phyloP scores from a whole-genome alignment of 2,113 vertebrate genomes.

The Pantherophis guttatus region DNA sequence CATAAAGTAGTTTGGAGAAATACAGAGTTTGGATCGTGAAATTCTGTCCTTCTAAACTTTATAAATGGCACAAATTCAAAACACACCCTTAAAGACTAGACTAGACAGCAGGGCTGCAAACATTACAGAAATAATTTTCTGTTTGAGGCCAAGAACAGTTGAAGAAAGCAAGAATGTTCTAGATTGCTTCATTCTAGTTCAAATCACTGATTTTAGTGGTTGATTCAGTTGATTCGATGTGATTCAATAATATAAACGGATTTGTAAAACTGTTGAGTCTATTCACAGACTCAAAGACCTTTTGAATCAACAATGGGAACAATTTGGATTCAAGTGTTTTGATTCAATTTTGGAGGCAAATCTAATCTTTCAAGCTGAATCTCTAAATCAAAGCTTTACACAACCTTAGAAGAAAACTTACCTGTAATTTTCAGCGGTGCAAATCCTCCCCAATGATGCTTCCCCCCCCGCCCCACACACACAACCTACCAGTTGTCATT shows the following conservation, averaged over 20 bases:
- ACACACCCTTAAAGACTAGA: background rate
- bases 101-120: background rate
- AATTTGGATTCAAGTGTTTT: background rate
- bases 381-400: background rate
- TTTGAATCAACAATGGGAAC: background rate
- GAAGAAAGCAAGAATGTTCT: background rate
- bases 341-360: background rate
- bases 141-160: background rate
- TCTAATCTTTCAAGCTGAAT: background rate
- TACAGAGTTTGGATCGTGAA: background rate
- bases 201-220: background rate
- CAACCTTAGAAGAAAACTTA: background rate
- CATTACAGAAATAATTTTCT: background rate
- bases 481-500: background rate
- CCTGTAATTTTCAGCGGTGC: background rate
- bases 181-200: background rate
- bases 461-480: no score
- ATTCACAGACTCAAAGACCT: background rate
- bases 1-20: background rate
- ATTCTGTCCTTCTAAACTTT: background rate
- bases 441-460: background rate
- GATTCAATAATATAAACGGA: background rate
- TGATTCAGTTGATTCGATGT: background rate
- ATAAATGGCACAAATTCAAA: background rate
- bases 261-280: background rate